Conservation (phyloP, 1,140 invertebrate genomes). For the Eubasilissa regina region DNA sequence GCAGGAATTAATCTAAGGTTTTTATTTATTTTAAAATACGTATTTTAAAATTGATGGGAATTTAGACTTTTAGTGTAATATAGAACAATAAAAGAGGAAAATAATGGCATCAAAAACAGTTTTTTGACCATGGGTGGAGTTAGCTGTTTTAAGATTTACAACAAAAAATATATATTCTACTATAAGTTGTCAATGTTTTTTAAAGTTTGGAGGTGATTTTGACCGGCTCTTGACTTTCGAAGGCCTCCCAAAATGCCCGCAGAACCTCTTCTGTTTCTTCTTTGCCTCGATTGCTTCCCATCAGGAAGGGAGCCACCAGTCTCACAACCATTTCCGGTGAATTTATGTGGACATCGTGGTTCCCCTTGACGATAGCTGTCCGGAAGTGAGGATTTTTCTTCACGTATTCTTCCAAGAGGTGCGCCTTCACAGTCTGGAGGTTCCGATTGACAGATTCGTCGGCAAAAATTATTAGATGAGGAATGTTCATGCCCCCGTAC, state of each 20-base stretch:
- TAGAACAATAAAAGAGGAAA: too few relatives aligned
- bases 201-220: not conserved
- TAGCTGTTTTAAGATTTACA: too few relatives aligned
- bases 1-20: too few relatives aligned
- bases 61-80: too few relatives aligned
- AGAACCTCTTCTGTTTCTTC: constrained; percentile 5
- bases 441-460: constrained; percentile 23
- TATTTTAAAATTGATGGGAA: too few relatives aligned
- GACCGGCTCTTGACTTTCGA: not conserved
- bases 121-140: too few relatives aligned
- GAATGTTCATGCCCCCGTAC: constrained; percentile 44
- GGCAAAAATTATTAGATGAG: constrained; percentile 47
- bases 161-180: too few relatives aligned
- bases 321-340: constrained; percentile 31
- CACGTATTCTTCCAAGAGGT: constrained; percentile 34
- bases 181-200: not conserved
- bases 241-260: not conserved
- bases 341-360: constrained; percentile 58
- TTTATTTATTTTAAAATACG: too few relatives aligned
- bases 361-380: constrained; percentile 51
- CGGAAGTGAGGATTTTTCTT: constrained; percentile 52
- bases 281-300: constrained; percentile 17
- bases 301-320: constrained; percentile 45
- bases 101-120: too few relatives aligned
- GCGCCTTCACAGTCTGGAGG: not conserved